These are phyloP conservation scores for Dicranocentrus wangi DNA, from an alignment of 2,888 invertebrate genomes.

Conservation along the genomic window DNA sequence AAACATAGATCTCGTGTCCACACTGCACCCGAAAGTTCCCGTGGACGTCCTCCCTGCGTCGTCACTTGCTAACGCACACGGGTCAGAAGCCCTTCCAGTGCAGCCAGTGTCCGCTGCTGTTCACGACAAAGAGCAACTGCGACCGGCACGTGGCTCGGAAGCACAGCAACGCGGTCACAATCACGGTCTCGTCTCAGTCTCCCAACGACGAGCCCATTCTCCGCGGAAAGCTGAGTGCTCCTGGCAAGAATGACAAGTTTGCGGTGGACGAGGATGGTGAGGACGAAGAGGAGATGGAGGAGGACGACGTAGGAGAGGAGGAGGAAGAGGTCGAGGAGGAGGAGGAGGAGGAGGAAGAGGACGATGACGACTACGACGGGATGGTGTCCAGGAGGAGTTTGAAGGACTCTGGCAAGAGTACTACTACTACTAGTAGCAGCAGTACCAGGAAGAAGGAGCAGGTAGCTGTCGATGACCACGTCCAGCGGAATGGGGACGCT, in stretches of 20 bases:
- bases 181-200: background rate
- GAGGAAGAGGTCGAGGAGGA: conserved; percentile 49
- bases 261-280: conserved; percentile 74
- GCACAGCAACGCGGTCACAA: conserved; percentile 78
- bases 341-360: conserved; percentile 46
- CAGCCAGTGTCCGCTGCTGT: conserved; percentile 91
- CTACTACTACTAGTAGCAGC: background rate
- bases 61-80: conserved; percentile 97
- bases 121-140: conserved; percentile 97
- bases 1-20: conserved; percentile 80
- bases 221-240: conserved; percentile 76
- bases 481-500: background rate
- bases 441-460: background rate
- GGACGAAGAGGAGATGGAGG: conserved; percentile 26
- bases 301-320: too few species aligned
- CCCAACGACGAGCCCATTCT: background rate
- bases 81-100: conserved; percentile 96
- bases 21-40: conserved; percentile 96
- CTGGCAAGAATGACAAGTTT: too few species aligned
- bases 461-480: background rate
- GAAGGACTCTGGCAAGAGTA: background rate
- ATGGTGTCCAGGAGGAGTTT: conserved; percentile 1
- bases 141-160: conserved; percentile 94
- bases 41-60: conserved; percentile 95
- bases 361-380: conserved; percentile 42